Percentiles rank a stretch among this genome's conserved stretches.
phyloP scores from a whole-genome alignment of 1,140 invertebrate species.

The Pygmarrhopalites habei region DNA sequence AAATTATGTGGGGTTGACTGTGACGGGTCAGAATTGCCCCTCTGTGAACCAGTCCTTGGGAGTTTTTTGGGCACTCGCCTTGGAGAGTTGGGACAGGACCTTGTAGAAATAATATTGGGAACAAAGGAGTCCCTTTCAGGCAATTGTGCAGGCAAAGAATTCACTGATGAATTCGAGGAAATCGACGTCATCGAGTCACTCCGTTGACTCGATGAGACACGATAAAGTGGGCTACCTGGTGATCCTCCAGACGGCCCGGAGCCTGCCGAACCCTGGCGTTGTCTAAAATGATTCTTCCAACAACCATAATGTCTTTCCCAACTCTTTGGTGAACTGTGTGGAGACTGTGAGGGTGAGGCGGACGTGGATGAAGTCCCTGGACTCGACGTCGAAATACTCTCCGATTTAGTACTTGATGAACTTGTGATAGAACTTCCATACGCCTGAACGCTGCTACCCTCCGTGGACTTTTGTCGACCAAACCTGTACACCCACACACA shows the following conservation, averaged over 20 bases:
- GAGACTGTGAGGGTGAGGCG: constrained; percentile 16
- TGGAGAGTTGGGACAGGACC: constrained; percentile 29
- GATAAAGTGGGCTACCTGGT: constrained; percentile 35
- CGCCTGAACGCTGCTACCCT: constrained; percentile 9
- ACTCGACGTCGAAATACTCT: background rate
- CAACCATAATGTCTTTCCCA: constrained; percentile 39
- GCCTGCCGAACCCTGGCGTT: constrained; percentile 14
- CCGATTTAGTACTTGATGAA: background rate
- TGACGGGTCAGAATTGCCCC: background rate
- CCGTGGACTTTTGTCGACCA: constrained; percentile 20
- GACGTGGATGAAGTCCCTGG: background rate
- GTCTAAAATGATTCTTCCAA: constrained; percentile 33
- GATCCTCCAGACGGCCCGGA: constrained; percentile 17
- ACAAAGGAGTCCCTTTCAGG: constrained; percentile 9
- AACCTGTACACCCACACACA: constrained; percentile 8
- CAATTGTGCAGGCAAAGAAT: constrained; percentile 28
- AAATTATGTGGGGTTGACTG: background rate
- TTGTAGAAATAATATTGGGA: constrained; percentile 14
- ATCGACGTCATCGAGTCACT: constrained; percentile 36
- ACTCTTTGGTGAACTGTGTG: constrained; percentile 18
- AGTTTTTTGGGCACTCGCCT: constrained; percentile 30
- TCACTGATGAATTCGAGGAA: constrained; percentile 31
- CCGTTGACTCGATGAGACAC: constrained; percentile 20
- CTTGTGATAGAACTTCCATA: constrained; percentile 10
- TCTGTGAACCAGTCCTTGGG: constrained; percentile 7